phyloP scores from a whole-genome alignment of 2,888 invertebrate genomes.

The Aleiodes leptofemur region DNA sequence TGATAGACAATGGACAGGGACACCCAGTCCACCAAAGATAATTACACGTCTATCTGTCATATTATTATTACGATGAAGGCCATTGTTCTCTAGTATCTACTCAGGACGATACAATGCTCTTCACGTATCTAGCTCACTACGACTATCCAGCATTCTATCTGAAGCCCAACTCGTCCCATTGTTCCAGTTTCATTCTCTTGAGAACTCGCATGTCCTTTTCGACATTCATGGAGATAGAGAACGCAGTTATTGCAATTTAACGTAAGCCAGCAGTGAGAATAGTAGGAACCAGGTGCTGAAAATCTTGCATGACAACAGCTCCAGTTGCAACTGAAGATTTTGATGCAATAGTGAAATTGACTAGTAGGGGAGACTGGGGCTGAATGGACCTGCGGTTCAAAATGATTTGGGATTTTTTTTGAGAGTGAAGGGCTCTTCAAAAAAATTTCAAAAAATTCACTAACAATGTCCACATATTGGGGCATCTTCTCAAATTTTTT shows the following conservation, averaged over 20 bases:
- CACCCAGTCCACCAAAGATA: conserved; percentile 57
- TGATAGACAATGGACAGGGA: conserved; percentile 54
- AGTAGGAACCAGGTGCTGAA: conserved; percentile 1
- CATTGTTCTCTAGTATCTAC: conserved; percentile 55
- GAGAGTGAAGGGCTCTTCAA: no score
- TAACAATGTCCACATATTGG: no score
- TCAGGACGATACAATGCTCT: conserved; percentile 41
- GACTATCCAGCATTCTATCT: conserved; percentile 31
- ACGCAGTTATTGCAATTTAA: conserved; percentile 11
- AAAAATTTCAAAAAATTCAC: no score
- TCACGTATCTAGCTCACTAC: conserved; percentile 43
- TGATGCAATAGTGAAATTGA: no score
- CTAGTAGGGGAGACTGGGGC: no score
- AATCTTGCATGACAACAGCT: conserved; percentile 7
- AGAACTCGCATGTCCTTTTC: conserved; percentile 34
- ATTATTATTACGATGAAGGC: conserved; percentile 57
- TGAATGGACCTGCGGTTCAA: no score
- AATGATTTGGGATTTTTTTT: no score
- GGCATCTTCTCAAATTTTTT: no score
- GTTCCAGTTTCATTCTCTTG: conserved; percentile 29
- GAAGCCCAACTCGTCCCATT: conserved; percentile 3
- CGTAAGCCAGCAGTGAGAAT: neutral
- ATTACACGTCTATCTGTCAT: conserved; percentile 61
- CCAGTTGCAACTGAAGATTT: conserved; percentile 1
- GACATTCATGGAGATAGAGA: conserved; percentile 28